A percentile compares a stretch with the other conserved stretches of the same genome.
Evolutionary conservation across 92 coral and sea anemone genomes (phyloP).

Genomic region (Actinernus sp.): DNA sequence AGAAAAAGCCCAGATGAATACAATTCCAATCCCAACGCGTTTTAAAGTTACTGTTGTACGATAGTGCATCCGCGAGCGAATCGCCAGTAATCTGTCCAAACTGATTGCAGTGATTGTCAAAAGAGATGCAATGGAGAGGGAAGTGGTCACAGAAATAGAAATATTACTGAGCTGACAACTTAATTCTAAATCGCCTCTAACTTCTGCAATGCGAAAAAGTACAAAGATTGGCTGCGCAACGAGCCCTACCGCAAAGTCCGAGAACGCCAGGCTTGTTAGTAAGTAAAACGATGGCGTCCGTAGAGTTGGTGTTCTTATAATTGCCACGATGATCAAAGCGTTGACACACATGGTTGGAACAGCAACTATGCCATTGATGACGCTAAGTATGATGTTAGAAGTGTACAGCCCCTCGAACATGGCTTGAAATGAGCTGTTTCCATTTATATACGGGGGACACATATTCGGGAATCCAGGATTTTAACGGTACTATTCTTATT

Average conservation of each 20-base stretch:
- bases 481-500: too few relatives aligned
- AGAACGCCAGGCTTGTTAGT: neutral
- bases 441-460: neutral
- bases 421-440: neutral
- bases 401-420: neutral
- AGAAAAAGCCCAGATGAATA: neutral
- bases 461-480: too few relatives aligned
- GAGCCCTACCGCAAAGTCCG: neutral
- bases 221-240: neutral
- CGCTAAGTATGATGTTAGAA: neutral
- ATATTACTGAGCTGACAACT: neutral
- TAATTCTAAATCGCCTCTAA: neutral
- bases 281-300: slow-evolving; percentile 1
- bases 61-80: neutral
- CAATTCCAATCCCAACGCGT: neutral
- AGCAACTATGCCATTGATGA: neutral
- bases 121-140: neutral
- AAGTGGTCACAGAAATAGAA: neutral
- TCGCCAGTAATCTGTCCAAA: neutral
- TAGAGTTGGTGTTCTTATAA: neutral
- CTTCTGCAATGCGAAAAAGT: neutral
- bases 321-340: neutral
- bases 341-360: neutral
- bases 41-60: neutral
- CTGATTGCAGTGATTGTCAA: neutral